Conservation (phyloP, 1,140 invertebrate genomes). For the Calycopis cecrops region DNA sequence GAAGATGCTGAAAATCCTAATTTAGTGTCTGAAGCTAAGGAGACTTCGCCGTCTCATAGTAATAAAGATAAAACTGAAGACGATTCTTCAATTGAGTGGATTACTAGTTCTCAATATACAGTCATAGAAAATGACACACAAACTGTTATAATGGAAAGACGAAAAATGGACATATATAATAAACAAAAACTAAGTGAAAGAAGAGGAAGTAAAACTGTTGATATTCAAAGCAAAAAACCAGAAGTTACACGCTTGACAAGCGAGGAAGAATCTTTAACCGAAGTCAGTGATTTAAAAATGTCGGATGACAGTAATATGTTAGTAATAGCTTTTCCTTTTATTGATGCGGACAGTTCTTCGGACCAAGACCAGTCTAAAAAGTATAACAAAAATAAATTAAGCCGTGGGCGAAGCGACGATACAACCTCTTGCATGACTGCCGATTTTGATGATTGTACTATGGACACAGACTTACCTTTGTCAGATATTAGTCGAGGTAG, state of each 20-base stretch:
- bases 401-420: conserved; percentile 76
- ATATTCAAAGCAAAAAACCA: conserved; percentile 52
- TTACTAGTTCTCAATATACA: conserved; percentile 62
- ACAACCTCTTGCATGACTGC: conserved; percentile 78
- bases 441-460: conserved; percentile 78
- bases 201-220: conserved; percentile 57
- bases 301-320: conserved; percentile 69
- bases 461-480: conserved; percentile 54
- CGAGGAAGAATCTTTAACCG: conserved; percentile 80
- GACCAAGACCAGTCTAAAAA: conserved; percentile 70
- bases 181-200: conserved; percentile 63
- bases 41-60: conserved; percentile 52
- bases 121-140: conserved; percentile 77
- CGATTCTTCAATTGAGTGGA: conserved; percentile 66
- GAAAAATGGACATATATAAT: conserved; percentile 76
- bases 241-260: conserved; percentile 74
- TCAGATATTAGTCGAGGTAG: conserved; percentile 47
- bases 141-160: conserved; percentile 77
- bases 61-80: conserved; percentile 65
- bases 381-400: conserved; percentile 40
- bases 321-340: conserved; percentile 60
- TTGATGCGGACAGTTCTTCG: conserved; percentile 72
- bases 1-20: conserved; percentile 57
- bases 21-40: conserved; percentile 58
- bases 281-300: conserved; percentile 76